Evolutionary conservation across 2,797 vertebrate species (phyloP).

Genomic region (Neopelma chrysocephalum): DNA sequence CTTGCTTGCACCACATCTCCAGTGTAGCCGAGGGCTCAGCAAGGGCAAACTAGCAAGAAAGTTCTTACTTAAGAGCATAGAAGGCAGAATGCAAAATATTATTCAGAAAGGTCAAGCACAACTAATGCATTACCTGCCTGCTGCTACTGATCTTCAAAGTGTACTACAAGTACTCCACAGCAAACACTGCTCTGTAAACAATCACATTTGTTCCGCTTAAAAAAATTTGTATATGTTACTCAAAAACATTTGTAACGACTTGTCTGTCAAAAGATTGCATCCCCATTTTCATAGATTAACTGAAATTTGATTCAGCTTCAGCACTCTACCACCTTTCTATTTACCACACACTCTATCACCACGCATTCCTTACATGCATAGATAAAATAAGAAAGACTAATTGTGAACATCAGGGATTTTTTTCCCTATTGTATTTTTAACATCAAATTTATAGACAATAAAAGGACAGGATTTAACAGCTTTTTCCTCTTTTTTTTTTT

Average conservation of each 20-base stretch:
- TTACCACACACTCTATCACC: background rate
- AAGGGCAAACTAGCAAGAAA: background rate
- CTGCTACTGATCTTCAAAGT: background rate
- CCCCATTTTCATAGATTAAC: background rate
- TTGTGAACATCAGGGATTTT: background rate
- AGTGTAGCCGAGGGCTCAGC: background rate
- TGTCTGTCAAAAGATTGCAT: background rate
- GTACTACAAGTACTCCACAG: background rate
- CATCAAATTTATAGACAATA: background rate
- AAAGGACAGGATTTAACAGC: background rate
- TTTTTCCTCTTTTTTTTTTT: background rate
- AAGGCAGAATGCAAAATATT: background rate
- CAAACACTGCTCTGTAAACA: background rate
- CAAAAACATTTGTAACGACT: background rate
- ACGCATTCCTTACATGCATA: background rate
- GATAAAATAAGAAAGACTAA: background rate
- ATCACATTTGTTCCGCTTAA: background rate
- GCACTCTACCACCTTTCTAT: background rate
- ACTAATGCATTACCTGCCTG: background rate
- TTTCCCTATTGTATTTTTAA: background rate
- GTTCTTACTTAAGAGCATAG: background rate
- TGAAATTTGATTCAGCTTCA: background rate
- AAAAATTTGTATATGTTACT: background rate
- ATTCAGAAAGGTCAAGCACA: background rate
- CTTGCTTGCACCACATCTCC: rapidly evolving